Evolutionary conservation across 2,113 vertebrate species (phyloP).

Genomic region (Macquaria australasica): DNA sequence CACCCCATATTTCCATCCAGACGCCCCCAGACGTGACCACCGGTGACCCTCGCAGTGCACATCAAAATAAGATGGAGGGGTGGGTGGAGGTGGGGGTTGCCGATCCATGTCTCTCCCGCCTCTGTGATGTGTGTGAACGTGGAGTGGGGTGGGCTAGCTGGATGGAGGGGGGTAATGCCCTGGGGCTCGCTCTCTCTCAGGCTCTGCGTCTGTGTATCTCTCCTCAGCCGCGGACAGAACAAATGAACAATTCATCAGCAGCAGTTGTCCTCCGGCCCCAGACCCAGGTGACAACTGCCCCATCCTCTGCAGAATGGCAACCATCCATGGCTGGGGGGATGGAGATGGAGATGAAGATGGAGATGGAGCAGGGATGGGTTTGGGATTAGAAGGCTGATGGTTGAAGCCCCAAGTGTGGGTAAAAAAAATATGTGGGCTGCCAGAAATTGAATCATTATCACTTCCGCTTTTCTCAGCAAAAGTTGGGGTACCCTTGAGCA

Average conservation of each 20-base stretch:
- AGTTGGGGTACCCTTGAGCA: background rate
- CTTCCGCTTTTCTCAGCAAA: background rate
- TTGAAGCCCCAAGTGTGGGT: background rate
- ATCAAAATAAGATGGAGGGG: slow-evolving; percentile 59
- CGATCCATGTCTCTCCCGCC: slow-evolving; percentile 22
- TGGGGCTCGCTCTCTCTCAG: slow-evolving; percentile 51
- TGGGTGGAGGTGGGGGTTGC: slow-evolving; percentile 14
- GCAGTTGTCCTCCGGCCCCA: slow-evolving; percentile 82
- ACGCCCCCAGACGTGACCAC: slow-evolving; percentile 65
- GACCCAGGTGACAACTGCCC: slow-evolving; percentile 82
- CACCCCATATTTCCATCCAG: slow-evolving; percentile 39
- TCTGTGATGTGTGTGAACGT: slow-evolving; percentile 68
- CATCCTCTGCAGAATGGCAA: slow-evolving; percentile 41
- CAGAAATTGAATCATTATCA: background rate
- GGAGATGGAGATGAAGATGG: background rate
- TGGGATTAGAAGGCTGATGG: background rate
- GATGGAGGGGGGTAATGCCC: slow-evolving; percentile 78
- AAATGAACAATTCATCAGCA: slow-evolving; percentile 87
- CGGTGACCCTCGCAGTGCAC: slow-evolving; percentile 60
- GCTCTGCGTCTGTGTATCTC: slow-evolving; percentile 19
- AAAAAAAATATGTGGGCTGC: background rate
- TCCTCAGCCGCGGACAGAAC: slow-evolving; percentile 78
- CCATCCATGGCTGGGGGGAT: background rate
- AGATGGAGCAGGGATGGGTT: background rate
- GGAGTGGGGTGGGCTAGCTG: background rate